Conservation (phyloP, 2,113 vertebrate species). For the Salvator merianae region DNA sequence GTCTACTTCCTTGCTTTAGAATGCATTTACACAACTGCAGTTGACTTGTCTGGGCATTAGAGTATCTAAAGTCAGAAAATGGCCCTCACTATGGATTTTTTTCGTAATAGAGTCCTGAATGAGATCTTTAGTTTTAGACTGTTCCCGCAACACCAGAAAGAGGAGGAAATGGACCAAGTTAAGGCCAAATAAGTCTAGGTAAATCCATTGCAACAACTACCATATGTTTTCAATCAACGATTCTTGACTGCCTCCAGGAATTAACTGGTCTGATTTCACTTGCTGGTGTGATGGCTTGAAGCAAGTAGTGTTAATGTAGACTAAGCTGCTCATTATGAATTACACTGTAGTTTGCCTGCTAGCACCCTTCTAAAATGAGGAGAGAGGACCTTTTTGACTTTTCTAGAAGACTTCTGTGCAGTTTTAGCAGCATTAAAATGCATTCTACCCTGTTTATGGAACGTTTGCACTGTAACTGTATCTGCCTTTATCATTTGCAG, state of each 20-base stretch:
- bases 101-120: background rate
- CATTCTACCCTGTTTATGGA: slow-evolving; percentile 32
- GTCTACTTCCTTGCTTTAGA: background rate
- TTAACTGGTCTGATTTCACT: background rate
- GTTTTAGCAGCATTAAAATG: slow-evolving; percentile 22
- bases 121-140: background rate
- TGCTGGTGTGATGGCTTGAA: slow-evolving; percentile 6
- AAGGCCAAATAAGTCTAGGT: slow-evolving; percentile 7
- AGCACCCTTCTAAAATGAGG: background rate
- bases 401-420: background rate
- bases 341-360: background rate
- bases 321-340: background rate
- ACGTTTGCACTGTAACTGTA: slow-evolving; percentile 8
- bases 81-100: background rate
- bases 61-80: slow-evolving; percentile 1
- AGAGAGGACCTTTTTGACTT: background rate
- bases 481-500: slow-evolving; percentile 33
- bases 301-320: slow-evolving; percentile 22
- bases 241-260: slow-evolving; percentile 35
- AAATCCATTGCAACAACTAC: background rate
- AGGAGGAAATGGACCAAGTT: background rate
- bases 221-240: slow-evolving; percentile 56
- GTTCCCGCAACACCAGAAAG: background rate
- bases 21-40: background rate
- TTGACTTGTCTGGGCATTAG: background rate